These are phyloP conservation scores for Esox masquinongy DNA, from an alignment of 2,797 vertebrate species.

Conservation along the genomic window DNA sequence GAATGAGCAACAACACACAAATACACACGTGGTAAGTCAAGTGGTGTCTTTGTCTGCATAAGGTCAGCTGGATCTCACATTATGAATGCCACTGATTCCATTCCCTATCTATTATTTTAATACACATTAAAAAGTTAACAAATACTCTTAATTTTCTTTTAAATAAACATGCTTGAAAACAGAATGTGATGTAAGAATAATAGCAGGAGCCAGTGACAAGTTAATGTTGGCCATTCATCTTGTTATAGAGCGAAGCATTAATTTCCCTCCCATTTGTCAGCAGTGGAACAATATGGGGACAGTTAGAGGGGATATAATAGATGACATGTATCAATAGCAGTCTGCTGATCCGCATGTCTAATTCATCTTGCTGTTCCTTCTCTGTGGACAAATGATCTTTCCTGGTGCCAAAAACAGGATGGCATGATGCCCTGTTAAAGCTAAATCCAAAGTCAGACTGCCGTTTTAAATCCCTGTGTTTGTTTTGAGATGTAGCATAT, in stretches of 20 bases:
- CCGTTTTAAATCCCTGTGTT: slow-evolving; percentile 24
- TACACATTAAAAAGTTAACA: not conserved
- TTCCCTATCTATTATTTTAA: not conserved
- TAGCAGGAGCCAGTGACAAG: not conserved
- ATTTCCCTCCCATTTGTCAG: not conserved
- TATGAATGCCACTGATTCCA: not conserved
- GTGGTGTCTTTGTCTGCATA: not conserved
- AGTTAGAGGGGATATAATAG: not conserved
- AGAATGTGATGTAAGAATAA: not conserved
- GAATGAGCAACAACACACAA: not conserved
- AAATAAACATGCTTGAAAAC: slow-evolving; percentile 8
- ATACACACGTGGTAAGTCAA: not conserved
- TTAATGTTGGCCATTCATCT: not conserved
- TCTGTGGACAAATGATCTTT: not conserved
- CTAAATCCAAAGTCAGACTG: slow-evolving; percentile 19
- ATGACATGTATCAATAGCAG: not conserved
- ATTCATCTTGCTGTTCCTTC: not conserved
- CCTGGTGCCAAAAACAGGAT: not conserved
- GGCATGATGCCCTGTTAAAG: slow-evolving; percentile 12
- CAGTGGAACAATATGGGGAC: not conserved
- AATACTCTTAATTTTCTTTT: slow-evolving; percentile 22
- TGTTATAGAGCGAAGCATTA: not conserved
- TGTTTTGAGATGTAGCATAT: not conserved
- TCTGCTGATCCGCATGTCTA: not conserved
- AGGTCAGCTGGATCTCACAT: not conserved